Percentiles rank a stretch among this genome's conserved stretches.
These are phyloP conservation scores for Myotis pilosus DNA, from an alignment of 2,797 vertebrate species.

Conservation along the genomic window DNA sequence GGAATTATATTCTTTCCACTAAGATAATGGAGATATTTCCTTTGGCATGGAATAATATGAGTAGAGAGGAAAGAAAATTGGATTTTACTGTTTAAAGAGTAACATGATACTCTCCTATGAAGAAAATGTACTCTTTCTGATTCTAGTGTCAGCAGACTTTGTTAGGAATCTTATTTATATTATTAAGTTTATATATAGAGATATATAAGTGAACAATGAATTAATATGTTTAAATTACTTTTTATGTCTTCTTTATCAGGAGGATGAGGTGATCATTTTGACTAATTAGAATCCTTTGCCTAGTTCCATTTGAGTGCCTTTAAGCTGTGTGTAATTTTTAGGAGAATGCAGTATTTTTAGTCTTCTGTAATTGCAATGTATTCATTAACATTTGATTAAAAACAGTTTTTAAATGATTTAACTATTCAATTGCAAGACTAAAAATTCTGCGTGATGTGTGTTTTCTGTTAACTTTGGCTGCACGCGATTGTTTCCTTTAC, in stretches of 20 bases:
- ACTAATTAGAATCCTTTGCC: conserved; percentile 81
- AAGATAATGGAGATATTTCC: background rate
- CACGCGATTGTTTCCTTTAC: conserved; percentile 75
- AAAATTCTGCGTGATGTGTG: conserved; percentile 74
- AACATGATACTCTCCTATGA: background rate
- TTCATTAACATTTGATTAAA: conserved; percentile 65
- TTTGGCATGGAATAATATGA: background rate
- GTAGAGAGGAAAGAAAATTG: background rate
- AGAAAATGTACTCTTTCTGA: background rate
- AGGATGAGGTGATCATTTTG: conserved; percentile 94
- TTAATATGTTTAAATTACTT: conserved; percentile 85
- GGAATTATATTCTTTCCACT: background rate
- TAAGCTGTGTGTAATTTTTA: conserved; percentile 83
- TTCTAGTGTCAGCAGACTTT: background rate
- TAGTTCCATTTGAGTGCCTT: conserved; percentile 79
- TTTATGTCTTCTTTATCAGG: conserved; percentile 90
- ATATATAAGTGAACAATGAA: conserved; percentile 65
- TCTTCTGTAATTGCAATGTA: conserved; percentile 56
- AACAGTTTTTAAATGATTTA: conserved; percentile 55
- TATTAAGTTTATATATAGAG: conserved; percentile 49
- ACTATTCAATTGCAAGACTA: conserved; percentile 62
- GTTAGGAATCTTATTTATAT: conserved; percentile 42
- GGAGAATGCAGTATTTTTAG: conserved; percentile 82
- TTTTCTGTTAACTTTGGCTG: conserved; percentile 73
- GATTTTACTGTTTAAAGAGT: background rate